These are phyloP conservation scores for Hirtodrosophila trivittata DNA, from an alignment of 2,888 invertebrate genomes.

Conservation along the genomic window DNA sequence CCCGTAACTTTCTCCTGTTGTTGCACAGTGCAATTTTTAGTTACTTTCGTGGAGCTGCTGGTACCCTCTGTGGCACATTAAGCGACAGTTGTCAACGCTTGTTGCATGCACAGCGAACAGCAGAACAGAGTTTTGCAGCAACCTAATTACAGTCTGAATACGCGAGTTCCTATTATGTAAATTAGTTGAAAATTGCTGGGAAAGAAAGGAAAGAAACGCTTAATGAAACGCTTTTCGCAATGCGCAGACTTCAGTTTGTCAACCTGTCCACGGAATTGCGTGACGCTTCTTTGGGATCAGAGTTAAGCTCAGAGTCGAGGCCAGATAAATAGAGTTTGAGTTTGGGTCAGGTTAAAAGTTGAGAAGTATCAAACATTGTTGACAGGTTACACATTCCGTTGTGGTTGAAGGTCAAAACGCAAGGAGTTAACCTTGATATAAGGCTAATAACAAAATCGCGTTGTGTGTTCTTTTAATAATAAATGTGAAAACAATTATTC, in stretches of 20 bases:
- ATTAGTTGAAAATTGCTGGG: slow-evolving; percentile 56
- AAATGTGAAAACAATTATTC: slow-evolving; percentile 38
- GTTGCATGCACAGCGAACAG: slow-evolving; percentile 28
- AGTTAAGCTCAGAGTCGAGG: slow-evolving; percentile 10
- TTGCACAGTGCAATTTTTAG: slow-evolving; percentile 9
- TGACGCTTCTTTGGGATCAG: slow-evolving; percentile 15
- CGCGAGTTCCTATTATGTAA: slow-evolving; percentile 45
- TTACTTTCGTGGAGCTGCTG: slow-evolving; percentile 24
- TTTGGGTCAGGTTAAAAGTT: slow-evolving; percentile 14
- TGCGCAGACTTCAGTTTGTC: slow-evolving; percentile 42
- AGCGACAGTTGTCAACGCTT: slow-evolving; percentile 21
- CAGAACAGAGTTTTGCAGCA: slow-evolving; percentile 10
- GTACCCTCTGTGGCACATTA: background rate
- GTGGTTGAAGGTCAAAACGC: slow-evolving; percentile 1
- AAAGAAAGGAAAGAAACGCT: slow-evolving; percentile 2
- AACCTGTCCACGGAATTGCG: slow-evolving; percentile 28
- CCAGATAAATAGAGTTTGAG: background rate
- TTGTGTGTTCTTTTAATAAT: slow-evolving; percentile 50
- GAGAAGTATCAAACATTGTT: slow-evolving; percentile 7
- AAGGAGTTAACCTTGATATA: slow-evolving; percentile 31
- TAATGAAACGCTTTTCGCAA: slow-evolving; percentile 49
- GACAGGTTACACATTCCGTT: slow-evolving; percentile 16
- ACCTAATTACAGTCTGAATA: slow-evolving; percentile 48
- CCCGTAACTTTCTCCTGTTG: slow-evolving; percentile 14
- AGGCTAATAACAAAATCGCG: slow-evolving; percentile 6